phyloP scores from a whole-genome alignment of 2,113 vertebrate species.

The Apodemus speciosus region DNA sequence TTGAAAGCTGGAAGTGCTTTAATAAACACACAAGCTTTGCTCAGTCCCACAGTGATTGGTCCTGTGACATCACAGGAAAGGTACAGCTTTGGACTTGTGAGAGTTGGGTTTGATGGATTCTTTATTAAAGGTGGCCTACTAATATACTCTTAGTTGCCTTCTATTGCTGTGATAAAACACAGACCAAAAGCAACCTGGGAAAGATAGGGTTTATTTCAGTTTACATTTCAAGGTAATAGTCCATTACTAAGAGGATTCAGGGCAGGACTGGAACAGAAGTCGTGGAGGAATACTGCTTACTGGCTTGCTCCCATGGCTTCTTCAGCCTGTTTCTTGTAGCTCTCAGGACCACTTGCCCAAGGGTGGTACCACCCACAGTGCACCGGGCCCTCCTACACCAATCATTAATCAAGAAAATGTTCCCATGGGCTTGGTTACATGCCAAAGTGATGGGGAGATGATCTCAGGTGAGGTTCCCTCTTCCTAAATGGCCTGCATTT shows the following conservation, averaged over 20 bases:
- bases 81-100: neutral
- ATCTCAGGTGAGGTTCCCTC: neutral
- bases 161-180: neutral
- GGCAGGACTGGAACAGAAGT: neutral
- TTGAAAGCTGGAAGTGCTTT: neutral
- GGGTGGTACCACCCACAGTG: neutral
- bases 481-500: neutral
- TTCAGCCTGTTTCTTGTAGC: neutral
- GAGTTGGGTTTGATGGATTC: neutral
- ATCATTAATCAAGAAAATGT: neutral
- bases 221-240: neutral
- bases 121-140: neutral
- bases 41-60: accelerated
- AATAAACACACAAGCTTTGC: neutral
- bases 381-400: neutral
- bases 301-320: neutral
- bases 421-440: neutral
- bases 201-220: neutral
- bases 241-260: neutral
- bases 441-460: neutral
- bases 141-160: neutral
- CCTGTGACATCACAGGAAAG: neutral
- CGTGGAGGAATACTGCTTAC: neutral
- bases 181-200: neutral
- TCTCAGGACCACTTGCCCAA: neutral